Percentiles rank a stretch among this genome's conserved stretches.
Conservation (phyloP, 2,888 invertebrate species). For the Agonopterix alstromeriana region DNA sequence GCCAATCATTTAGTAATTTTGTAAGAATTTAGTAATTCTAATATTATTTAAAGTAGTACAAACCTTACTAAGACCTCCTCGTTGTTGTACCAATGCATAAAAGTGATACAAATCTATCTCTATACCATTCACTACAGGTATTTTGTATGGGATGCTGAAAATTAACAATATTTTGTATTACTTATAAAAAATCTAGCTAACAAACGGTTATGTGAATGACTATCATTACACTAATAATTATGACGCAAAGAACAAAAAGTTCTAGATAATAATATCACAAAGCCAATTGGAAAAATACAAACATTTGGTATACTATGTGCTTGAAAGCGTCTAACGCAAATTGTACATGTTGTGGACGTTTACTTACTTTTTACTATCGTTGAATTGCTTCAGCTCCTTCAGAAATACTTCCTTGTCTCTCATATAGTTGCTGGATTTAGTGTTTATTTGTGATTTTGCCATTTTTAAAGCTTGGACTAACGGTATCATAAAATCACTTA, state of each 20-base stretch:
- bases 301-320: too few species aligned
- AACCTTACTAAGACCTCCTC: constrained; percentile 97
- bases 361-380: constrained; percentile 93
- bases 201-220: too few species aligned
- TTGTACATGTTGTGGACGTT: not conserved
- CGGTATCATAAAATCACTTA: not conserved
- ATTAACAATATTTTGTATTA: constrained; percentile 26
- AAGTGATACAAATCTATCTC: constrained; percentile 94
- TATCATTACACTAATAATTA: too few species aligned
- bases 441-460: constrained; percentile 71
- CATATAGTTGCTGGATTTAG: constrained; percentile 81
- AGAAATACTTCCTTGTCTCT: constrained; percentile 88
- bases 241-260: not conserved
- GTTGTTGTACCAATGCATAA: constrained; percentile 92
- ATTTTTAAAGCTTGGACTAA: constrained; percentile 32
- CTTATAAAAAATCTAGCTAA: not conserved
- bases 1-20: too few species aligned
- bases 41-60: constrained; percentile 19
- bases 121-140: constrained; percentile 89
- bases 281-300: not conserved
- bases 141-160: constrained; percentile 77
- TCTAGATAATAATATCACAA: not conserved
- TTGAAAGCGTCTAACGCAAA: not conserved
- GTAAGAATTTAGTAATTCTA: too few species aligned
- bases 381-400: constrained; percentile 92